Percentiles rank a stretch among this genome's conserved stretches.
These are phyloP conservation scores for Megaceryle torquata DNA, from an alignment of 2,113 vertebrate genomes.

Conservation along the genomic window DNA sequence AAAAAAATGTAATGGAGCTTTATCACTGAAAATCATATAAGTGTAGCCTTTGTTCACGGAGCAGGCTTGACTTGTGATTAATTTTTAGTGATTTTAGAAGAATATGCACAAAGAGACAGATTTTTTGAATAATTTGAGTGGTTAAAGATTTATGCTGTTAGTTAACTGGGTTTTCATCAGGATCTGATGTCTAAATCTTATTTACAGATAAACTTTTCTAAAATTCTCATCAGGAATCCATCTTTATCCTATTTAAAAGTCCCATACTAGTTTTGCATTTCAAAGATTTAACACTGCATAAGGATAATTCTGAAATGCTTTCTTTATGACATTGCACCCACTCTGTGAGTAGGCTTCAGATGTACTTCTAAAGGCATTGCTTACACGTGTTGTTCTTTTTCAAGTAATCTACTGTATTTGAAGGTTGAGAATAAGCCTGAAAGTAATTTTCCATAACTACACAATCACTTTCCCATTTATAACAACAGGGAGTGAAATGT, in stretches of 20 bases:
- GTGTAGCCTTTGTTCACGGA: not conserved
- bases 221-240: not conserved
- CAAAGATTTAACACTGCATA: not conserved
- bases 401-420: not conserved
- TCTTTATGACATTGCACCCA: not conserved
- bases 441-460: not conserved
- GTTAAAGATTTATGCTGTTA: not conserved
- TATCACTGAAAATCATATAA: not conserved
- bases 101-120: not conserved
- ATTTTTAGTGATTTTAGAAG: not conserved
- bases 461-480: not conserved
- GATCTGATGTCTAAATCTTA: not conserved
- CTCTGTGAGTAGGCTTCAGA: not conserved
- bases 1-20: not conserved
- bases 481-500: not conserved
- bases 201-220: not conserved
- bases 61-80: accelerated
- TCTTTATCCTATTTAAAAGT: not conserved
- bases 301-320: not conserved
- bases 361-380: not conserved
- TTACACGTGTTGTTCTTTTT: not conserved
- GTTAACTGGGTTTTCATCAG: not conserved
- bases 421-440: not conserved
- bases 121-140: not conserved
- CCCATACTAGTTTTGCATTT: not conserved